phyloP scores from a whole-genome alignment of 2,888 invertebrate genomes.

The Brachyopa scutellaris region DNA sequence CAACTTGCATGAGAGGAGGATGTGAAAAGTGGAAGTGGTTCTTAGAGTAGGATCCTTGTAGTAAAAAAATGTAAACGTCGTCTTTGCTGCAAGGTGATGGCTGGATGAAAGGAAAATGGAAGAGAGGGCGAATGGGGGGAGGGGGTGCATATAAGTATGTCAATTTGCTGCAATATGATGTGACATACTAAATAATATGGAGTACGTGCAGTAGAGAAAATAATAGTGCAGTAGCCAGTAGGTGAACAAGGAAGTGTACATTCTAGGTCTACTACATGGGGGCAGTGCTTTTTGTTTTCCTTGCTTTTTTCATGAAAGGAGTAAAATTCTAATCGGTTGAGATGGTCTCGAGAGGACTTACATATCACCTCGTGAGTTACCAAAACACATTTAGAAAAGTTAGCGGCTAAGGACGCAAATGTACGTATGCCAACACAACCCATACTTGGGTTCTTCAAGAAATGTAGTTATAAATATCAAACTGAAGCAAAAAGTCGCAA shows the following conservation, averaged over 20 bases:
- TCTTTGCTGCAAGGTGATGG: slow-evolving; percentile 43
- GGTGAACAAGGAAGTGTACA: slow-evolving; percentile 25
- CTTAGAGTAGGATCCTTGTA: slow-evolving; percentile 29
- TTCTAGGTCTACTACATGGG: not conserved
- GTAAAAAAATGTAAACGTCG: slow-evolving; percentile 47
- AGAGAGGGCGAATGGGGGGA: not conserved
- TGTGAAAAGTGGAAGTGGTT: slow-evolving; percentile 19
- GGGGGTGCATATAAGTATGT: slow-evolving; percentile 35
- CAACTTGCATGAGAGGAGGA: not conserved
- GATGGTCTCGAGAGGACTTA: too few species aligned
- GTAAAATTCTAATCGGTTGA: too few species aligned
- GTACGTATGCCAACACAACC: too few species aligned
- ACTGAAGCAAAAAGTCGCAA: too few species aligned
- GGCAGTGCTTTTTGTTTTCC: not conserved
- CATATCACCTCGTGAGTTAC: too few species aligned
- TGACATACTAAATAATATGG: slow-evolving; percentile 55
- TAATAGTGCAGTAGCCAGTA: slow-evolving; percentile 27
- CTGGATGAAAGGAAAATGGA: slow-evolving; percentile 19
- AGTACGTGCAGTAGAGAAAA: slow-evolving; percentile 11
- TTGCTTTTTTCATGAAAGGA: too few species aligned
- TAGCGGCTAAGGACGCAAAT: too few species aligned
- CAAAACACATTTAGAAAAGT: too few species aligned
- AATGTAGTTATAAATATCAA: too few species aligned
- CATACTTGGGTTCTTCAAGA: too few species aligned
- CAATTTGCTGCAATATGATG: slow-evolving; percentile 65